Base-by-base conservation (phyloP, 2,797 vertebrate genomes). In the Gadopsis marmoratus region DNA sequence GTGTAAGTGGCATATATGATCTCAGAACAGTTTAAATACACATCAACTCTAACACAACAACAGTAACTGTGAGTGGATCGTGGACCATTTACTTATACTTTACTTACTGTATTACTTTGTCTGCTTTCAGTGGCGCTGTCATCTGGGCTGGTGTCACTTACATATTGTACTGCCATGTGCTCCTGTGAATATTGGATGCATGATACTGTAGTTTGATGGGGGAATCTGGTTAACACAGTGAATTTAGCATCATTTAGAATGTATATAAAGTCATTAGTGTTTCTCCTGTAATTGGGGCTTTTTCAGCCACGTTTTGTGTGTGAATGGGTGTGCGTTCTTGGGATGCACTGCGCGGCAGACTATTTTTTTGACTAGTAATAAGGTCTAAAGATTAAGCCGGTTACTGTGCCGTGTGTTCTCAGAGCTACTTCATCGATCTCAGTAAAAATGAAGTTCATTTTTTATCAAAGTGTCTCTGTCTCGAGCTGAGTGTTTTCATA, bases 141-240 rank as follows among this genome's bases (percentile, higher is more conserved):
- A 14, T 64, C 50, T 43, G 4, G 33, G 33, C 16, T 19, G 31
- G 21, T 56, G 48, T 2, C 48, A 54, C 66, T 63, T 33, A 62
- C 19, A 17, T 53, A 54, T 51, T 58, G 16, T 16, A 2, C 37
- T 69, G 43, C 16, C 60, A 6, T 37, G 16, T 50, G 33, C 12
- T 78, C 29, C 13, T 62, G 48, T 75, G 48, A 58, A 66, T 78
- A 73, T 50, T 29, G 48, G 48, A 60, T 37, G 53, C 41, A 43
- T 48, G 8, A 70, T 58, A 29, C 26, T 9, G n/a, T n/a, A 19
- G 26, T 56, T 58, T 74, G 21, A 35, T 48, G 21, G 29, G 10
- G 37, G 33, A 23, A 31, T n/a, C n/a, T n/a, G 35, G 8, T 23
- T 37, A 7, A 19, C 7, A n/a, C 17, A n/a, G 3, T 62, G 26